Conservation (phyloP, 30 jellyfish, hydroid and myxozoan species). For the Hydractinia echinata region DNA sequence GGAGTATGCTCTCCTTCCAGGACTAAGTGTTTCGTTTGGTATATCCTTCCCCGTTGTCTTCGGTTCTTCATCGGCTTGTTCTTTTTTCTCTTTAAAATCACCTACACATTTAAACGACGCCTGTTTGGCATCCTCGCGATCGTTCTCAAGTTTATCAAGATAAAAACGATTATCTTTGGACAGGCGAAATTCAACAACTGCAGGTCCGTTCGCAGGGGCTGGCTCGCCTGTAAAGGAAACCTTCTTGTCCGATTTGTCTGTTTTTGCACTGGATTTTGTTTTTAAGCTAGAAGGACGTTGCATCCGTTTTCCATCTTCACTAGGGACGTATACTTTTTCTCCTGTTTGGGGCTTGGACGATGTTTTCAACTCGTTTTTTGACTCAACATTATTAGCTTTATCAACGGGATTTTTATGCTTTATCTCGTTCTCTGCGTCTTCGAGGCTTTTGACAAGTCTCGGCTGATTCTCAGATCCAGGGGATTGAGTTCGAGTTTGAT, state of each 20-base stretch:
- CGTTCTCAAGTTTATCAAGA: not conserved
- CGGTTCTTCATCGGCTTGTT: too few relatives aligned
- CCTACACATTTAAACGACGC: too few relatives aligned
- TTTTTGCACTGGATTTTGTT: not conserved
- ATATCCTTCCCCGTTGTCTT: too few relatives aligned
- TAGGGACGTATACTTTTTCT: not conserved
- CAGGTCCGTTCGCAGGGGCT: not conserved
- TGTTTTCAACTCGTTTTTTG: not conserved
- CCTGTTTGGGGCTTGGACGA: not conserved
- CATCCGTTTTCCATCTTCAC: not conserved
- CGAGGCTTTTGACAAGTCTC: not conserved
- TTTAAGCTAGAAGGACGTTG: conserved; percentile 8
- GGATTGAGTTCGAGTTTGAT: too few relatives aligned
- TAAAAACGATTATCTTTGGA: conserved; percentile 11
- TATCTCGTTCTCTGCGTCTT: not conserved
- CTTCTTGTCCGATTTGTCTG: not conserved
- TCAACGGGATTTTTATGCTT: not conserved
- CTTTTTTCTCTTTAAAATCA: too few relatives aligned
- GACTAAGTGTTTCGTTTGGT: too few relatives aligned
- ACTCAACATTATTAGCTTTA: too few relatives aligned
- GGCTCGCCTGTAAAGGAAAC: not conserved
- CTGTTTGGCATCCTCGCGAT: too few relatives aligned
- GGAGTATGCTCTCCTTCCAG: too few relatives aligned
- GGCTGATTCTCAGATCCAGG: not conserved
- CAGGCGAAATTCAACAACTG: not conserved